Conservation (phyloP, 2,797 vertebrate species). For the Valencia hispanica region DNA sequence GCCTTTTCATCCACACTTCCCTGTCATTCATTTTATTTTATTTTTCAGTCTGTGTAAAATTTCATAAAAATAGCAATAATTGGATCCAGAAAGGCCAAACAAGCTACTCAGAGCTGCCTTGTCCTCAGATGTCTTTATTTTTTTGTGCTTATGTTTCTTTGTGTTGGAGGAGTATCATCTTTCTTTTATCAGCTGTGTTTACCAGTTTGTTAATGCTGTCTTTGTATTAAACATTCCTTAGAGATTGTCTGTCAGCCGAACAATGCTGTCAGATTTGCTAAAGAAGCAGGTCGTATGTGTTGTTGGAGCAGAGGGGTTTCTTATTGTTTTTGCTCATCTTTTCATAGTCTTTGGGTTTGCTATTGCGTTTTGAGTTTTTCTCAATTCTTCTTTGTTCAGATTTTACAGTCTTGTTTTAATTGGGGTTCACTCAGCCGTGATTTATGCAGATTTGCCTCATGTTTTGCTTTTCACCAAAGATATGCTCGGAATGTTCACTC, state of each 20-base stretch:
- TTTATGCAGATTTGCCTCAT: not conserved
- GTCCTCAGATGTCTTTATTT: slow-evolving; percentile 12
- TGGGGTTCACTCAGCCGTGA: not conserved
- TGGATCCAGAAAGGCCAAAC: slow-evolving; percentile 42
- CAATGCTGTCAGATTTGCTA: not conserved
- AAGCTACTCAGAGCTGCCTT: slow-evolving; percentile 24
- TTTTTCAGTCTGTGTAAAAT: slow-evolving; percentile 9
- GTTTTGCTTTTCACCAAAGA: not conserved
- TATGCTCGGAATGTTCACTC: not conserved
- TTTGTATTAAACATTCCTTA: not conserved
- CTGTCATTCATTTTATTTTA: slow-evolving; percentile 13
- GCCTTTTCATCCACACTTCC: slow-evolving; percentile 34
- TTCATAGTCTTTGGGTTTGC: not conserved
- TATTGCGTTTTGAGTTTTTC: not conserved
- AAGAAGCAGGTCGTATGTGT: not conserved
- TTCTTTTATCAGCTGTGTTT: slow-evolving; percentile 19
- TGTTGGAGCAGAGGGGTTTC: not conserved
- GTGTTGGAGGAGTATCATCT: not conserved
- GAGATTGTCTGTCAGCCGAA: slow-evolving; percentile 23
- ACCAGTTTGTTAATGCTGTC: slow-evolving; percentile 13
- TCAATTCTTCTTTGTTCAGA: not conserved
- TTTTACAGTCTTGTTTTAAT: not conserved
- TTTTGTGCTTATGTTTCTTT: slow-evolving; percentile 10
- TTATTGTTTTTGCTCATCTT: not conserved
- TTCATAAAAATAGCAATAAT: slow-evolving; percentile 36